Conservation (phyloP, 1,140 invertebrate genomes). For the Cyclina sinensis region DNA sequence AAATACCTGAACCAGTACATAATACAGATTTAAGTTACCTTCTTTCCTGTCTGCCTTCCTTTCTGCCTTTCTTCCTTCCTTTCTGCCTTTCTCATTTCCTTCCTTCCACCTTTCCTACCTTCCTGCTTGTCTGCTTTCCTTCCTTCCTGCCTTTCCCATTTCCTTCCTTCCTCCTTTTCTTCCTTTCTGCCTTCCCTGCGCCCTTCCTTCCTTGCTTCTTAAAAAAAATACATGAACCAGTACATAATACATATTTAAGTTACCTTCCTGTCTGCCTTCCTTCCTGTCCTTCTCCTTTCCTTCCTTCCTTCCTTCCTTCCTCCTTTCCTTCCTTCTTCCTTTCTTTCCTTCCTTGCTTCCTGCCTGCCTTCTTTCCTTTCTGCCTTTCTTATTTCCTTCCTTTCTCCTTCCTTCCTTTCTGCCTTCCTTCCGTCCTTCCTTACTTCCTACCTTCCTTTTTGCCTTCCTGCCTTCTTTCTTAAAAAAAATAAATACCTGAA, state of each 20-base stretch:
- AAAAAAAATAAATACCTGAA: too few relatives aligned
- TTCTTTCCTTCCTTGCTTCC: conserved; percentile 1
- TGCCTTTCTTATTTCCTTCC: background rate
- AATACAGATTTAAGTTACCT: background rate
- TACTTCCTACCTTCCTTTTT: background rate
- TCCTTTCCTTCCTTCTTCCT: conserved; percentile 6
- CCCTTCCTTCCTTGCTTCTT: too few relatives aligned
- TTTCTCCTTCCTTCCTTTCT: background rate
- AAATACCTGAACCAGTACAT: too few relatives aligned
- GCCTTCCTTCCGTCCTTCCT: background rate
- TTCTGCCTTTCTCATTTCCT: background rate
- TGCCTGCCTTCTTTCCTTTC: background rate
- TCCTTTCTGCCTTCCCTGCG: too few relatives aligned
- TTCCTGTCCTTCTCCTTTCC: background rate
- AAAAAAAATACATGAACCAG: too few relatives aligned
- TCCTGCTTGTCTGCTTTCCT: background rate
- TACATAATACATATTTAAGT: too few relatives aligned
- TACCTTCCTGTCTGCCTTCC: background rate
- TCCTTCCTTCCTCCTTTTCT: background rate
- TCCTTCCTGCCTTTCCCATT: background rate
- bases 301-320: conserved; percentile 5
- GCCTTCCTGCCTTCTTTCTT: background rate
- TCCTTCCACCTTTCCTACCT: background rate
- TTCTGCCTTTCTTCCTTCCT: background rate
- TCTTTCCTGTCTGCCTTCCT: background rate